Base-by-base conservation (phyloP, 2,113 vertebrate species). In the Haplotaxodon microlepis region DNA sequence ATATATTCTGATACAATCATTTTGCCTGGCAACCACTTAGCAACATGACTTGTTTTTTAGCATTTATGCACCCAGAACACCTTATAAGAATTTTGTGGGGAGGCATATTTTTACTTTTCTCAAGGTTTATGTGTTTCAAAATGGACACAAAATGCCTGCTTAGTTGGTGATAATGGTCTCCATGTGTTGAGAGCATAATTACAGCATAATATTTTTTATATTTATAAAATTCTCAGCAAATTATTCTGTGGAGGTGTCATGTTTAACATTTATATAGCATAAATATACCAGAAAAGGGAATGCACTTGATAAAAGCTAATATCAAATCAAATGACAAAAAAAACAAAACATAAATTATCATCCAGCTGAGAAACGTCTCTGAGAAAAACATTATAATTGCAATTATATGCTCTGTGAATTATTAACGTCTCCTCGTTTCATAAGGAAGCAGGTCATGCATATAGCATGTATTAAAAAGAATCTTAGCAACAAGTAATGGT, bases 401-500 rank as follows among this genome's bases (percentile, higher is more conserved):
- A 93, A 93, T 94, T 91, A 90, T 82, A 81, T 89, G 88, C 92
- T 85, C 54, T 85, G 86, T 84, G 69, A 87, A 92, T 71, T 89
- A 91, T 92, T 90, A 91, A 86, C 80, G 50, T 93, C 91, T 87
- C 73, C 82, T 84, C 63, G 4, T 93, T 91, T 92, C 84, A 81
- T 71, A 86, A 86, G 69, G 40, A 71, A 87, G 76, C 78, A 59
- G 88, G 84, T 90, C 87, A 78, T 88, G 89, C 89, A 63, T 89
- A 21, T 31, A 50, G 57, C 69, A 24, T 83, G 47, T 86, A 66
- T 84, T 79, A 76, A 59, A 83, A 92, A 76, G 85, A 85, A 86
- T 88, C 88, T 34, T 78, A 50, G 73, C 73, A 94, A 95, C 92
- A 93, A 94, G 93, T 90, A 88, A 92, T 82, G 53, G 66, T 21